phyloP scores from a whole-genome alignment of 2,888 invertebrate species.

The Aporophyla lueneburgensis region DNA sequence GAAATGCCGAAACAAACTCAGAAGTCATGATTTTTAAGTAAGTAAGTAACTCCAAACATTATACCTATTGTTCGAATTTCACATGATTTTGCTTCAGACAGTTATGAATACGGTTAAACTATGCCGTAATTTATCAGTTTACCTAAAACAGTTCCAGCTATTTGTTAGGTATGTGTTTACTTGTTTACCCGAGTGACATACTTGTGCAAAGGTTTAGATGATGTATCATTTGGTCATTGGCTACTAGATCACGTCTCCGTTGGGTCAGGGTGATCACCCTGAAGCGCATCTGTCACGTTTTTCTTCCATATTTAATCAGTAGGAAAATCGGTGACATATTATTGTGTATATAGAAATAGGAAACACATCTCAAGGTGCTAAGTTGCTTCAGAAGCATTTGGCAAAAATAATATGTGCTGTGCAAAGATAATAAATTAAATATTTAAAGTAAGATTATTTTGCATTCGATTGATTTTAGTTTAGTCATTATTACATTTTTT shows the following conservation, averaged over 20 bases:
- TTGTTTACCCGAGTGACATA: neutral
- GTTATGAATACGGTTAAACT: neutral
- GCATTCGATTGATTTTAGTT: no score
- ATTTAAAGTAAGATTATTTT: no score
- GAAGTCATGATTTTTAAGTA: no score
- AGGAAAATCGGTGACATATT: conserved; percentile 49
- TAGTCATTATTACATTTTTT: no score
- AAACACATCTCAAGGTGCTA: conserved; percentile 13
- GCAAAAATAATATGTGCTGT: no score
- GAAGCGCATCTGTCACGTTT: conserved; percentile 48
- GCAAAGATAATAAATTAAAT: no score
- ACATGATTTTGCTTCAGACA: no score
- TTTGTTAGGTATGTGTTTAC: neutral
- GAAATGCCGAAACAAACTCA: no score
- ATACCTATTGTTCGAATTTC: no score
- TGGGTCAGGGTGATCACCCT: conserved; percentile 58
- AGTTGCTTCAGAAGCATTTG: no score
- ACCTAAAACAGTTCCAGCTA: neutral
- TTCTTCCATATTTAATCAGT: conserved; percentile 31
- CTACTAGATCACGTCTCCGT: conserved; percentile 51
- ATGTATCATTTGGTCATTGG: conserved; percentile 44
- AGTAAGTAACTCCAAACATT: no score
- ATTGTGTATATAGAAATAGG: conserved; percentile 20
- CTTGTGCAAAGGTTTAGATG: conserved; percentile 15
- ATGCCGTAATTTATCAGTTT: neutral